Conservation (phyloP, 2,113 vertebrate genomes). For the Gallinago media region DNA sequence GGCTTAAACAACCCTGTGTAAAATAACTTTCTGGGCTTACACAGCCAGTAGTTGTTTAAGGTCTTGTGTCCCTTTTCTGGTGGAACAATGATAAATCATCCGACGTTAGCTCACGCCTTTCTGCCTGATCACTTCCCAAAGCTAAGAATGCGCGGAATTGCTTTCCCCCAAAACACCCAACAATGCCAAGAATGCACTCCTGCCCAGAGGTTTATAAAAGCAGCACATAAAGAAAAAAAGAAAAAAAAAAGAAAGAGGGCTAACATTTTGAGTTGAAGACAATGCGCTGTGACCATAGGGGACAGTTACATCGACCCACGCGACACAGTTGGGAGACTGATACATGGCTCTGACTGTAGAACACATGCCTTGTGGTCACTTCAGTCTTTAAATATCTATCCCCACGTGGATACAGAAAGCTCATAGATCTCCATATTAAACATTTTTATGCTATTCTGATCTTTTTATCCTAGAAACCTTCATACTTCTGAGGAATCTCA, state of each 20-base stretch:
- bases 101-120: background rate
- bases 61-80: conserved; percentile 13
- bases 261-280: background rate
- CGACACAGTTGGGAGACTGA: background rate
- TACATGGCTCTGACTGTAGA: accelerated
- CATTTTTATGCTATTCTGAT: background rate
- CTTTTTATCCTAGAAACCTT: background rate
- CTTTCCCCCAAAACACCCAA: background rate
- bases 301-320: background rate
- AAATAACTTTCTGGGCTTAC: conserved; percentile 3
- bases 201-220: conserved; percentile 29
- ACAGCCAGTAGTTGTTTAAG: background rate
- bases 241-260: background rate
- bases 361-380: background rate
- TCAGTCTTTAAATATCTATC: background rate
- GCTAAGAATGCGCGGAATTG: conserved; percentile 61
- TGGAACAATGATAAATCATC: conserved; percentile 37
- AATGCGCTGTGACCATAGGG: background rate
- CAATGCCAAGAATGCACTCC: conserved; percentile 39
- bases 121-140: conserved; percentile 60
- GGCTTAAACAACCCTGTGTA: background rate
- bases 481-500: background rate
- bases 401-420: background rate
- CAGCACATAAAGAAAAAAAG: background rate
- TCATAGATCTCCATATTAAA: background rate